Percentiles rank a stretch among this genome's conserved stretches.
phyloP scores from a whole-genome alignment of 2,888 invertebrate species.

The Cylloceria caligata region DNA sequence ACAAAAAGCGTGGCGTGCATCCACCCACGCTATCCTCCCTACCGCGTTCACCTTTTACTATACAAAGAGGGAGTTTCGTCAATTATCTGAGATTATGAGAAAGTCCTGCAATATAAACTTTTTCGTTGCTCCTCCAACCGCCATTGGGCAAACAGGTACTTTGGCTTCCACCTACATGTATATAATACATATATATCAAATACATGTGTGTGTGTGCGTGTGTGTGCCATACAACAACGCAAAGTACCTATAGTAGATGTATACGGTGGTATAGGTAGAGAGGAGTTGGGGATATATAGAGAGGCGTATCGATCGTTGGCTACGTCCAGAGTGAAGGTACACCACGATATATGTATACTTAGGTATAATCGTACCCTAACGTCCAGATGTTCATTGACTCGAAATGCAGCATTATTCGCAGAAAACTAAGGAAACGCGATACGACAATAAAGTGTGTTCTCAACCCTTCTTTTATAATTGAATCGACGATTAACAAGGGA shows the following conservation, averaged over 20 bases:
- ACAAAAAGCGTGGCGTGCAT: conserved; percentile 56
- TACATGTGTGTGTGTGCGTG: background rate
- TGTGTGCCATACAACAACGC: conserved; percentile 29
- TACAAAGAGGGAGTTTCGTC: conserved; percentile 70
- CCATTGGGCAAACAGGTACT: conserved; percentile 63
- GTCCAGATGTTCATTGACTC: conserved; percentile 33
- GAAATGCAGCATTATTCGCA: conserved; percentile 9
- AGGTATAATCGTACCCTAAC: conserved; percentile 4
- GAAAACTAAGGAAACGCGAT: background rate
- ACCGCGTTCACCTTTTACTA: conserved; percentile 30
- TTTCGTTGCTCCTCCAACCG: conserved; percentile 65
- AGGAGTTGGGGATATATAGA: conserved; percentile 40
- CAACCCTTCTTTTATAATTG: background rate
- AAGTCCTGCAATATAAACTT: conserved; percentile 78
- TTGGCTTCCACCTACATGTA: conserved; percentile 39
- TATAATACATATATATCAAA: background rate
- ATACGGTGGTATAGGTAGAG: conserved; percentile 39
- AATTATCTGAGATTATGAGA: conserved; percentile 80
- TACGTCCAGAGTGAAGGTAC: conserved; percentile 53
- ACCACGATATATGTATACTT: conserved; percentile 28
- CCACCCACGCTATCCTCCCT: conserved; percentile 61
- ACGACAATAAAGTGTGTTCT: background rate
- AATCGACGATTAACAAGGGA: background rate
- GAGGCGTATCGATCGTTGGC: conserved; percentile 57
- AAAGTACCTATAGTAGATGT: conserved; percentile 23